A percentile compares a stretch with the other conserved stretches of the same genome.
Conservation (phyloP, 2,797 vertebrate species). For the Apogon talboti region DNA sequence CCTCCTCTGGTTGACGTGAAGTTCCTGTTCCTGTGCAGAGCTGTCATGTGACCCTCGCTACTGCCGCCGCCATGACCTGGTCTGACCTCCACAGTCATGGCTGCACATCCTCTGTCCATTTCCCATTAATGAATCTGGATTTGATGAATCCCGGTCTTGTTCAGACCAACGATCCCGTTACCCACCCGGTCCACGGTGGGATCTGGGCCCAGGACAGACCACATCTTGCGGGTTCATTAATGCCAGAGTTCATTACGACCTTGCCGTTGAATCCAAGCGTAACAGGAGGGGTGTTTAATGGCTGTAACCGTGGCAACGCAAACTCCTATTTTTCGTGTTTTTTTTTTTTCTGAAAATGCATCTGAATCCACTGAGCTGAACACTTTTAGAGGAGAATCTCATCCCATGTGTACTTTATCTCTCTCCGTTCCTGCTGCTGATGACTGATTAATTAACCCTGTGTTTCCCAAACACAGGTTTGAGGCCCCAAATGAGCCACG, state of each 20-base stretch:
- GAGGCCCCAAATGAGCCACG: too few relatives aligned
- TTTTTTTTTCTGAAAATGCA: constrained; percentile 35
- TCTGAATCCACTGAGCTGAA: constrained; percentile 22
- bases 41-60: too few relatives aligned
- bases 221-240: constrained; percentile 70
- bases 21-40: too few relatives aligned
- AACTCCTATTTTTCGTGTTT: constrained; percentile 40
- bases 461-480: too few relatives aligned
- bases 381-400: constrained; percentile 1
- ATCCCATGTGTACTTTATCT: background rate
- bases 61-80: background rate
- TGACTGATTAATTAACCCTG: too few relatives aligned
- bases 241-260: constrained; percentile 62
- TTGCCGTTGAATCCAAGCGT: constrained; percentile 52
- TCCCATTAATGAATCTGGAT: constrained; percentile 33
- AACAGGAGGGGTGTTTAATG: constrained; percentile 37
- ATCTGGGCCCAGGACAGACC: background rate
- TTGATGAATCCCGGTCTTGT: constrained; percentile 51
- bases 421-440: background rate
- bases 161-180: constrained; percentile 41
- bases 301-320: constrained; percentile 60
- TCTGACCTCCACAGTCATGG: constrained; percentile 23
- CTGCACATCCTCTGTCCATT: constrained; percentile 41
- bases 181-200: constrained; percentile 38
- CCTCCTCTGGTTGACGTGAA: too few relatives aligned